Percentiles rank a stretch among this genome's conserved stretches.
These are phyloP conservation scores for Cathartes aura DNA, from an alignment of 2,113 vertebrate genomes.

Conservation along the genomic window DNA sequence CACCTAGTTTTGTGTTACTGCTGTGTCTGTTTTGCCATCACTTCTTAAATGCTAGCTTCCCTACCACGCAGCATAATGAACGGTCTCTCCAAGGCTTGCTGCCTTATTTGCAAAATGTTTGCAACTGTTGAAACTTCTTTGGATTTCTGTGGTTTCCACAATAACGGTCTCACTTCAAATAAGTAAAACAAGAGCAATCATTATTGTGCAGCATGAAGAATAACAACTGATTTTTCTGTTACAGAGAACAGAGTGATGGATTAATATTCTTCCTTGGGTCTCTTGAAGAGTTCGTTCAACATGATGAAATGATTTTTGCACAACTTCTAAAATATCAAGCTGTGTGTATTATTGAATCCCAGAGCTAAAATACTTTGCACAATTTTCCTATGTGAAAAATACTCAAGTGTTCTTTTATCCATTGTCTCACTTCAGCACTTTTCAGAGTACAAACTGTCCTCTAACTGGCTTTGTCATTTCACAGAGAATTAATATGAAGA, in stretches of 20 bases:
- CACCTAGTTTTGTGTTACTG: not conserved
- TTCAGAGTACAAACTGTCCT: not conserved
- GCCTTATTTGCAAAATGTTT: not conserved
- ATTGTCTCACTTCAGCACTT: not conserved
- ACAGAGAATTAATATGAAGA: not conserved
- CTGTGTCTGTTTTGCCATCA: not conserved
- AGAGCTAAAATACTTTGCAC: not conserved
- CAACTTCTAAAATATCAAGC: slow-evolving; percentile 16
- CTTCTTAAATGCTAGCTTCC: not conserved
- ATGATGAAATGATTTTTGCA: not conserved
- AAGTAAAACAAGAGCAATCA: not conserved
- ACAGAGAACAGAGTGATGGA: not conserved
- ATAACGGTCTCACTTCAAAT: not conserved
- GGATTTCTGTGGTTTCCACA: not conserved
- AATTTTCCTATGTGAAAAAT: not conserved
- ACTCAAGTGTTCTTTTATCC: not conserved
- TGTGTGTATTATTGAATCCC: not conserved
- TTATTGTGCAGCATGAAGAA: not conserved
- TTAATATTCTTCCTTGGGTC: not conserved
- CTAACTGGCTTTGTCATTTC: not conserved
- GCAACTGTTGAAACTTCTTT: not conserved
- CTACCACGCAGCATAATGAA: not conserved
- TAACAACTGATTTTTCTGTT: not conserved
- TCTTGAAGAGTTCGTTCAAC: not conserved
- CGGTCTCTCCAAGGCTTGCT: not conserved